Base-by-base conservation (phyloP, 2,888 invertebrate species). In the Flexamia atlantica region DNA sequence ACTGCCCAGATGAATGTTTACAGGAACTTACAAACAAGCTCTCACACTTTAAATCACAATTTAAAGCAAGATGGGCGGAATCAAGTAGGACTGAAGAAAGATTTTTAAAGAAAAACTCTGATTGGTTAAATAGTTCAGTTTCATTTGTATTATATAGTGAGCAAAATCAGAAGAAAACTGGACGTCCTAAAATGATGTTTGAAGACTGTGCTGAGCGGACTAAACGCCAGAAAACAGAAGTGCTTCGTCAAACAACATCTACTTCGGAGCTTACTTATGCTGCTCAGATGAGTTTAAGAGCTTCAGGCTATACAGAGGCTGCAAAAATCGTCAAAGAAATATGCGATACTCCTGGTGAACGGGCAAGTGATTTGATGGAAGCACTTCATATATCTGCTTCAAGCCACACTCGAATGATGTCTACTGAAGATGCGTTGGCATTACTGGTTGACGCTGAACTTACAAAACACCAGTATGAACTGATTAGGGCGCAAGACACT, bases 171-270 rank as follows among this genome's bases (percentile, higher is more conserved):
- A 57, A 10, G 57, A 57, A 20, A 57, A 57, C 10, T 23, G 57
- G 57, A 23, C 20, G 57, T 57, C 57, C 57, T 7, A 3, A 57
- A 25, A 57, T 3, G 20, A 7, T 25, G 10, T 57, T 57, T 57
- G 57, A 57, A 25, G 10, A 57, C 57, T 57, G 57, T 57, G 57
- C 57, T 57, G 57, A 57, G 57, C 3, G 57, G 25, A 57, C 57
- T 5, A 23, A 57, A 57, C 25, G 57, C 10, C 57, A 57, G 10
- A 57, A 57, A 57, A 3, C 3, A 7, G 10, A 57, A 57, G 10
- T 25, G 4, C 10, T 5, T 57, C 10, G 4, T 4, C 9, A 4
- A 36, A 36, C 36, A 36, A 36, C 36, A 9, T 9, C 36, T 36
- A n/a, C n/a, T n/a, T 36, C 36, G 9, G 36, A 36, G 36, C 36